Evolutionary conservation across 2,888 invertebrate genomes (phyloP).

Genomic region (Pantelozetes paolii): DNA sequence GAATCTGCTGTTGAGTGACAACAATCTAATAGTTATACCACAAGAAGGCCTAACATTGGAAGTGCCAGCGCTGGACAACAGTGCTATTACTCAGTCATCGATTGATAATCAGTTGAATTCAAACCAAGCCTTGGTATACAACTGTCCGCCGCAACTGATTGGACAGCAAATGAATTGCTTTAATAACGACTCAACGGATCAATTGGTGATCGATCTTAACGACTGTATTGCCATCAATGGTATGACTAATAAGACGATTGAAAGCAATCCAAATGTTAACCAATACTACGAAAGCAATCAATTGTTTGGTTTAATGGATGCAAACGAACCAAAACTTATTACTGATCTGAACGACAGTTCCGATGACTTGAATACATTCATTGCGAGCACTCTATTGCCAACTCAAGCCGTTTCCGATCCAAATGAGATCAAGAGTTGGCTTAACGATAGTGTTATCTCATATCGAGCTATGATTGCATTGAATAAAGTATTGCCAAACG

Average conservation of each 20-base stretch:
- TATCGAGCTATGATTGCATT: slow-evolving; percentile 40
- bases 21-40: slow-evolving; percentile 39
- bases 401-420: neutral
- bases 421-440: slow-evolving; percentile 40
- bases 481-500: slow-evolving; percentile 35
- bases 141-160: slow-evolving; percentile 11
- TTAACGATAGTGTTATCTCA: slow-evolving; percentile 37
- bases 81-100: neutral
- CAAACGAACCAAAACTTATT: slow-evolving; percentile 18
- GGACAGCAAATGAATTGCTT: neutral
- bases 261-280: neutral
- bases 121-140: neutral
- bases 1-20: slow-evolving; percentile 38
- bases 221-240: slow-evolving; percentile 28
- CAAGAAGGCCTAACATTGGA: slow-evolving; percentile 35
- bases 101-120: neutral
- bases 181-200: neutral
- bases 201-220: slow-evolving; percentile 11
- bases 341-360: neutral
- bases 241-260: neutral
- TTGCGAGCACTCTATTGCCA: slow-evolving; percentile 10
- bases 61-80: neutral
- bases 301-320: slow-evolving; percentile 11
- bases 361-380: slow-evolving; percentile 38
- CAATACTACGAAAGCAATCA: slow-evolving; percentile 26